Conservation (phyloP, 64 coral and sea anemone genomes). For the Catalaphyllia jardinei region DNA sequence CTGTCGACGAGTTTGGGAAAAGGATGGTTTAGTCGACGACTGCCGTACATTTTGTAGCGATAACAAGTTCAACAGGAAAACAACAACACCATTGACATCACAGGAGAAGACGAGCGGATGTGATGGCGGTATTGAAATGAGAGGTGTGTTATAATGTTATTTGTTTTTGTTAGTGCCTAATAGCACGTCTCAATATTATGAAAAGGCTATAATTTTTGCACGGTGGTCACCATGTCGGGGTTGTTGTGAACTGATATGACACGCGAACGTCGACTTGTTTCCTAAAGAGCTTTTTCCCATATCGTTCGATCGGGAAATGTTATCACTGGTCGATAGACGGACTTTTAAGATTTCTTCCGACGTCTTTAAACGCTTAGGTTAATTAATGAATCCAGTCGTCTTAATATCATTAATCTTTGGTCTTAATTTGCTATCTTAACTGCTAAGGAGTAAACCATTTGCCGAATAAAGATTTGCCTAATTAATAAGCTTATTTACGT, state of each 20-base stretch:
- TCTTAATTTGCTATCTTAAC: neutral
- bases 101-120: neutral
- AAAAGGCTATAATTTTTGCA: neutral
- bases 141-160: neutral
- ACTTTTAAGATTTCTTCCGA: neutral
- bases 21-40: neutral
- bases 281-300: neutral
- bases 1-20: neutral
- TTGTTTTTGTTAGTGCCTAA: neutral
- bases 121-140: neutral
- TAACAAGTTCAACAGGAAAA: neutral
- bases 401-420: neutral
- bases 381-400: neutral
- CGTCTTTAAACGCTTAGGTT: neutral
- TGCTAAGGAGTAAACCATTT: neutral
- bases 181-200: neutral
- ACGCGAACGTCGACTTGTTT: neutral
- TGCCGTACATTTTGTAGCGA: neutral
- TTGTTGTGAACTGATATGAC: neutral
- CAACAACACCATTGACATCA: neutral
- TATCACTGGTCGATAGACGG: neutral
- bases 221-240: neutral
- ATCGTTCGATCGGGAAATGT: neutral
- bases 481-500: neutral
- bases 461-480: no score